Conservation (phyloP, 2,113 vertebrate genomes). For the Podarcis raffonei region DNA sequence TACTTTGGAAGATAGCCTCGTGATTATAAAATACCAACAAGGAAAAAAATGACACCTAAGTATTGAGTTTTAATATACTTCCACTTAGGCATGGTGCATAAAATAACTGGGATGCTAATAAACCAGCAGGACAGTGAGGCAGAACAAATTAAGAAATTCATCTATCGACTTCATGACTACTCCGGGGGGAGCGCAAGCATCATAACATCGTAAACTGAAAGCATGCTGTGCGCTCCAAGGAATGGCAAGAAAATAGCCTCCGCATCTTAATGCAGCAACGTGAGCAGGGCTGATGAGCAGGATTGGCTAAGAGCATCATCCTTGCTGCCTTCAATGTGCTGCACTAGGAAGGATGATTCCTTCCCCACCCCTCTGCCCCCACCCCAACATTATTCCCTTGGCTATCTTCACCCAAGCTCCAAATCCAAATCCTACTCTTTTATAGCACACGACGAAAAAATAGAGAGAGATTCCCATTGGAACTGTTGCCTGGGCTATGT, state of each 20-base stretch:
- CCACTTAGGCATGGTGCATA: conserved; percentile 44
- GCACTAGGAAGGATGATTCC: not conserved
- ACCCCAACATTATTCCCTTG: conserved; percentile 17
- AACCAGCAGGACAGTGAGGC: conserved; percentile 58
- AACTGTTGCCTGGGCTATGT: not conserved
- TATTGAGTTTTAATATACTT: conserved; percentile 69
- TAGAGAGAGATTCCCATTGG: not conserved
- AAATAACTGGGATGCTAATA: conserved; percentile 59
- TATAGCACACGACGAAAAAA: not conserved
- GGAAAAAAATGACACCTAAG: conserved; percentile 49
- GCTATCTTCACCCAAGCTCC: not conserved
- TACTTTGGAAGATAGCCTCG: conserved; percentile 37
- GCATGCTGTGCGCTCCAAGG: conserved; percentile 40
- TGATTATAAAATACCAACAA: conserved; percentile 47
- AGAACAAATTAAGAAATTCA: conserved; percentile 72
- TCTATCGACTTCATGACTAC: conserved; percentile 51
- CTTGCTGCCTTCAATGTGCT: not conserved
- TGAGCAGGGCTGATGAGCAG: conserved; percentile 59
- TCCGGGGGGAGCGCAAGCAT: conserved; percentile 39
- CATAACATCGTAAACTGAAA: conserved; percentile 12
- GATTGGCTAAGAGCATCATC: conserved; percentile 36
- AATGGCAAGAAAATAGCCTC: conserved; percentile 61
- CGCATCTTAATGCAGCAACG: conserved; percentile 48
- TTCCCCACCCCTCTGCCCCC: no score
- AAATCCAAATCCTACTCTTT: not conserved